Evolutionary conservation across 2,113 vertebrate genomes (phyloP).

Genomic region (Peromyscus californicus): DNA sequence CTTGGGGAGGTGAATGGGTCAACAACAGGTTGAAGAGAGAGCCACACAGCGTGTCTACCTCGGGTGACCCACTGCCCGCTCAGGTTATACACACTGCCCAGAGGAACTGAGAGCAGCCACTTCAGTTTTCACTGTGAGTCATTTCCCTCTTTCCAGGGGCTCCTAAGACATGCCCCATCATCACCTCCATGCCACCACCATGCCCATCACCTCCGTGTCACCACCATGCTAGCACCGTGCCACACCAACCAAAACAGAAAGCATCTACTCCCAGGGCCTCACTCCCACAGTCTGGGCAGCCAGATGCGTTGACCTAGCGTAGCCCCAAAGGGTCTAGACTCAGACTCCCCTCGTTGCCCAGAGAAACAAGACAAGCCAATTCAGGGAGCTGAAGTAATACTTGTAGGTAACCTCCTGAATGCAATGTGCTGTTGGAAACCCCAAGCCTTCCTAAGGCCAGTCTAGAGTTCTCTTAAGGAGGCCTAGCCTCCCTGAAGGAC

Average conservation of each 20-base stretch:
- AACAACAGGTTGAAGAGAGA: background rate
- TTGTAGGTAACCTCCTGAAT: background rate
- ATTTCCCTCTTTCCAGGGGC: conserved; percentile 51
- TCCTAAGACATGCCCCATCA: background rate
- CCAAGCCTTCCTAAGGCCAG: background rate
- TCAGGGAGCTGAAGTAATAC: background rate
- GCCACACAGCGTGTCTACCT: background rate
- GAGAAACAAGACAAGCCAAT: background rate
- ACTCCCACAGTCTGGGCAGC: background rate
- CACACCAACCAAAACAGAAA: background rate
- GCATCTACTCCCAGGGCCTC: background rate
- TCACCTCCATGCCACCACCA: background rate
- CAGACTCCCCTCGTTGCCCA: background rate
- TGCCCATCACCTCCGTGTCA: too few relatives aligned
- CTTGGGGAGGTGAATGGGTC: background rate
- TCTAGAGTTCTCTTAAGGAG: background rate
- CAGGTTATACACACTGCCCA: conserved; percentile 25
- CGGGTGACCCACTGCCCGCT: background rate
- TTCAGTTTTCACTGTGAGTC: conserved; percentile 76
- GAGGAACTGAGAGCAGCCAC: conserved; percentile 74
- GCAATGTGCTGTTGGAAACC: background rate
- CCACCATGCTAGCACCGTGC: background rate
- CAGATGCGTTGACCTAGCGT: background rate
- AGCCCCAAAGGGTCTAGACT: background rate
- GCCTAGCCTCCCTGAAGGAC: background rate